These are phyloP conservation scores for Harpalus rubripes DNA, from an alignment of 2,888 invertebrate genomes.

Conservation along the genomic window DNA sequence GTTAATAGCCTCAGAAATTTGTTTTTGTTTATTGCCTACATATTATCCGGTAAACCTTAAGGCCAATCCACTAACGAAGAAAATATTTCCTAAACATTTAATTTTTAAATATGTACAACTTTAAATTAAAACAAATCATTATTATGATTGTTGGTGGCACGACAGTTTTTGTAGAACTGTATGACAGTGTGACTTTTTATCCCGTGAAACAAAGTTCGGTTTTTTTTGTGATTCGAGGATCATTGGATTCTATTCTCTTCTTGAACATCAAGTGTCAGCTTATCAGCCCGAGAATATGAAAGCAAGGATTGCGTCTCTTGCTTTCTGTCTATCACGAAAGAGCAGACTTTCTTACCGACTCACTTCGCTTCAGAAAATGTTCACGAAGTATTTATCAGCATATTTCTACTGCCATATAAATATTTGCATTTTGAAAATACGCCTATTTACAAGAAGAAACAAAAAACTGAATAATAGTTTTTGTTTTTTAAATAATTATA, in stretches of 20 bases:
- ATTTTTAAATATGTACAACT: too few species aligned
- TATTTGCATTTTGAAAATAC: slow-evolving; percentile 51
- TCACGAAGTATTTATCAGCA: slow-evolving; percentile 46
- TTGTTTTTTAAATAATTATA: neutral
- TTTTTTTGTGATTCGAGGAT: slow-evolving; percentile 29
- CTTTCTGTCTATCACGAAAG: slow-evolving; percentile 58
- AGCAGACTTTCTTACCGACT: slow-evolving; percentile 28
- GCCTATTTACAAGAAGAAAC: neutral
- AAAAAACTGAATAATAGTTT: neutral
- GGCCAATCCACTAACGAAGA: too few species aligned
- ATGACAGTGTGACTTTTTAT: too few species aligned
- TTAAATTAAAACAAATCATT: too few species aligned
- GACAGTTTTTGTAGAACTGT: too few species aligned
- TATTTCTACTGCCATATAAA: slow-evolving; percentile 42
- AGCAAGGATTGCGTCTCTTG: slow-evolving; percentile 46
- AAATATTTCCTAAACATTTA: too few species aligned
- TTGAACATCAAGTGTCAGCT: slow-evolving; percentile 62
- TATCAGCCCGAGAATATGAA: slow-evolving; percentile 58
- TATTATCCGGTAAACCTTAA: too few species aligned
- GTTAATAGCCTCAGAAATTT: too few species aligned
- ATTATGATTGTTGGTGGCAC: too few species aligned
- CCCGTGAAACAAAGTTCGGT: too few species aligned
- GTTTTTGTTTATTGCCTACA: too few species aligned
- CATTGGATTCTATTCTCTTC: slow-evolving; percentile 61
- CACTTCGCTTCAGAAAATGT: slow-evolving; percentile 35